Evolutionary conservation across 2,113 vertebrate species (phyloP), one percentile per base, ranked within the genome.

Genomic region (Rhegmatorhina hoffmannsi): DNA sequence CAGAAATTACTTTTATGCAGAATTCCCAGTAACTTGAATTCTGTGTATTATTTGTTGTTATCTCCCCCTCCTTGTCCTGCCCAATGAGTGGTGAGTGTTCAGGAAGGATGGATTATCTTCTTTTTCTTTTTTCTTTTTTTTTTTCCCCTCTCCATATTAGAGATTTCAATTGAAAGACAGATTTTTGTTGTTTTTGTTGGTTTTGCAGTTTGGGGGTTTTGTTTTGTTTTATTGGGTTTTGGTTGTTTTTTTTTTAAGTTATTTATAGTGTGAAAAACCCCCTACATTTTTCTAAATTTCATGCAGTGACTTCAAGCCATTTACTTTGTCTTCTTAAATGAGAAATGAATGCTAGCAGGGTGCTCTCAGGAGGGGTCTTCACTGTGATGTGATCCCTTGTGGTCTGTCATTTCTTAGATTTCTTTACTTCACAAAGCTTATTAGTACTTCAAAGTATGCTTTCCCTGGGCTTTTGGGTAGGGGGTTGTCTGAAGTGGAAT

Each of bases 11-110:
- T 79, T 43, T 52, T 29, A 62, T 9, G 26, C 3, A 1, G 2
- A 56, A 11, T 44, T 79, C 56, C 24, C 23, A 46, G 75, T 72
- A 66, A 2, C 33, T 52, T 91, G 23, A 70, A 29, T 75, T 67
- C 38, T 52, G 7, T 73, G 7, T 49, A 7, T 52, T 69, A 1
- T 18, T 80, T 84, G 4, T 56, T 72, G 31, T 28, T 72, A 25
- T 44, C 46, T 21, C 7, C 10, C 3, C 7, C 9, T 56, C 31
- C 4, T 4, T 26, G 7, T 14, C 1, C 0, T 52, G 17, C 1
- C 4, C 17, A 52, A 23, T n/a, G n/a, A 68, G 2, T n/a, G 5
- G 9, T 58, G n/a, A 67, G 4, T 44, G 17, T 68, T 87, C 49
- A 36, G 34, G n/a, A 68, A 81, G 10, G 2, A 33, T 3, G 43